Evolutionary conservation across 2,797 vertebrate genomes (phyloP), one percentile per base, ranked within the genome.

Genomic region (Sorex maritimensis): DNA sequence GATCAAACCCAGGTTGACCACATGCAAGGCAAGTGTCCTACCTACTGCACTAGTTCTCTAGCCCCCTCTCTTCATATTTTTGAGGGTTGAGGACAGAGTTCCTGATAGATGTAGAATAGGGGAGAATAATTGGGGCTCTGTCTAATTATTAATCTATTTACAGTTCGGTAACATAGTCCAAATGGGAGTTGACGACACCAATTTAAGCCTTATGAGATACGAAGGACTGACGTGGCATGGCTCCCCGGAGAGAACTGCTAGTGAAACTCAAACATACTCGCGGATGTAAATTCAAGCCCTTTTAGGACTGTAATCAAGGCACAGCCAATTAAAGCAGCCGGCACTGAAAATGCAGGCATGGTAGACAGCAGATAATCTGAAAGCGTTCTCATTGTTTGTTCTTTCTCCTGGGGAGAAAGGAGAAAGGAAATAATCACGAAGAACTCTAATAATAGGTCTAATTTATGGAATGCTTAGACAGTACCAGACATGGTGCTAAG

Each of bases 51-150:
- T 52, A 52, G 7, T 7, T 52, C 49, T 14, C 49, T 9, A 52
- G 49, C 2, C 13, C 49, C 49, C 46, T 12, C 46, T 49, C 46
- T 52, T 67, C 63, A 6, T 28, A 14, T 44, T 92, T 81, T 52
- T 83, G 78, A 85, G 74, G 79, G 67, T 80, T 44, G 69, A 78
- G 89, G 90, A 85, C 73, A 38, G 28, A 58, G 41, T 71, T 15
- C 65, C 88, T 95, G 94, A 81, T 94, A 95, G 93, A 95, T 97
- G 91, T 92, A 93, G 89, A 93, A 81, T 79, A 58, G 77, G 72
- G 80, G 72, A 79, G 55, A 86, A 73, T 90, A 79, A 93, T 71
- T 87, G 41, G 91, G 67, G 95, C 94, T 92, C 74, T 88, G 0
- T 12, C 95, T 95, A 92, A 94, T 96, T 92, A 92, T 63, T 41